Conservation (phyloP, 2,113 vertebrate species). For the Sphyrna mokarran region DNA sequence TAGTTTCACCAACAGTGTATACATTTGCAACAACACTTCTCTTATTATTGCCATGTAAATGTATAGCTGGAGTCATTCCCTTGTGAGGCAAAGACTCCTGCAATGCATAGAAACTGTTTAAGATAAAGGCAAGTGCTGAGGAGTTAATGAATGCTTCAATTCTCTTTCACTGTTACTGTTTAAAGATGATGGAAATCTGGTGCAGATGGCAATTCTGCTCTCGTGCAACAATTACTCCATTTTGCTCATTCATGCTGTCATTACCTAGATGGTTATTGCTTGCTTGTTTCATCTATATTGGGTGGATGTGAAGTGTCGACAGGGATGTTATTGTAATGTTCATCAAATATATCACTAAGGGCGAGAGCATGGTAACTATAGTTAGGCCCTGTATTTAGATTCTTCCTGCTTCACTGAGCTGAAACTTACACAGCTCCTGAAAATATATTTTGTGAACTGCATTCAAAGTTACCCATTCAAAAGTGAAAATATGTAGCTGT, state of each 20-base stretch:
- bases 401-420: not conserved
- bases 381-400: not conserved
- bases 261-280: not conserved
- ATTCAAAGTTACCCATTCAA: not conserved
- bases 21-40: no score
- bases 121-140: not conserved
- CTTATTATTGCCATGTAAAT: not conserved
- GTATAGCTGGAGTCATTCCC: not conserved
- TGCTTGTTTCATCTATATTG: not conserved
- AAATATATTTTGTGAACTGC: not conserved
- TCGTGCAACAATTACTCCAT: not conserved
- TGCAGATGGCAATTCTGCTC: not conserved
- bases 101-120: not conserved
- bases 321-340: not conserved
- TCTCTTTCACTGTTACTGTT: not conserved
- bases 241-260: not conserved
- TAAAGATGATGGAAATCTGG: not conserved
- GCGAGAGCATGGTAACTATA: not conserved
- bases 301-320: not conserved
- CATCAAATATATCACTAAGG: not conserved
- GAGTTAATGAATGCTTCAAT: not conserved
- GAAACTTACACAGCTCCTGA: not conserved
- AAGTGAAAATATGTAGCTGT: not conserved
- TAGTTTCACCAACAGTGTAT: no score
- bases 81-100: not conserved